Conservation (phyloP, 1,140 invertebrate genomes). For the Cotesia chilonis region DNA sequence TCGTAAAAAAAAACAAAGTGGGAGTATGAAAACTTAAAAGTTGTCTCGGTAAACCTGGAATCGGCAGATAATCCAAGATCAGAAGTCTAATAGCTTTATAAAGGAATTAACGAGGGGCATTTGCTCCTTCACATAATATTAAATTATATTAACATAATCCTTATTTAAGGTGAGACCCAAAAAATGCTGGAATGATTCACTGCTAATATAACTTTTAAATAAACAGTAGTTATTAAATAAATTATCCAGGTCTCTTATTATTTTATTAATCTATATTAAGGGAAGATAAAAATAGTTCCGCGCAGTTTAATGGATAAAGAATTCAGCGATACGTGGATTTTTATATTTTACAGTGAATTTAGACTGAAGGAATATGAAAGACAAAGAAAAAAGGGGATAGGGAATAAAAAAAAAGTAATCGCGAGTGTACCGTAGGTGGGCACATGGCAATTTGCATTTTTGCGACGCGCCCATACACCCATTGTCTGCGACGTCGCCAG, state of each 20-base stretch:
- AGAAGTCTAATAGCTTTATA: constrained; percentile 65
- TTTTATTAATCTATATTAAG: too few species aligned
- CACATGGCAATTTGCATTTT: constrained; percentile 38
- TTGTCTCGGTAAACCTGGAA: constrained; percentile 39
- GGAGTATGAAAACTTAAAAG: constrained; percentile 43
- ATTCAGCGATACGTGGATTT: constrained; percentile 5
- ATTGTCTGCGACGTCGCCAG: constrained; percentile 40
- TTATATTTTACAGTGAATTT: background rate
- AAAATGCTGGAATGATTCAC: constrained; percentile 43
- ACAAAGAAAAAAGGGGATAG: background rate
- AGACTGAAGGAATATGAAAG: background rate
- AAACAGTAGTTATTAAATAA: too few species aligned
- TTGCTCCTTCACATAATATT: constrained; percentile 28
- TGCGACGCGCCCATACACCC: constrained; percentile 44
- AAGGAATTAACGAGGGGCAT: constrained; percentile 57
- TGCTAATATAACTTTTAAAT: constrained; percentile 6
- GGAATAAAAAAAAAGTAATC: background rate
- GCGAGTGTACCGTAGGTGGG: constrained; percentile 37
- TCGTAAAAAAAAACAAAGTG: constrained; percentile 1
- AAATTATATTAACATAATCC: constrained; percentile 51
- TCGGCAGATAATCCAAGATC: constrained; percentile 64
- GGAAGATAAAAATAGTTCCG: too few species aligned
- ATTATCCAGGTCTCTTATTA: too few species aligned
- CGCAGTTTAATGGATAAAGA: background rate
- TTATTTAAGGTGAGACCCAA: constrained; percentile 40